Evolutionary conservation across 2,113 vertebrate genomes (phyloP).

Genomic region (Cariama cristata): DNA sequence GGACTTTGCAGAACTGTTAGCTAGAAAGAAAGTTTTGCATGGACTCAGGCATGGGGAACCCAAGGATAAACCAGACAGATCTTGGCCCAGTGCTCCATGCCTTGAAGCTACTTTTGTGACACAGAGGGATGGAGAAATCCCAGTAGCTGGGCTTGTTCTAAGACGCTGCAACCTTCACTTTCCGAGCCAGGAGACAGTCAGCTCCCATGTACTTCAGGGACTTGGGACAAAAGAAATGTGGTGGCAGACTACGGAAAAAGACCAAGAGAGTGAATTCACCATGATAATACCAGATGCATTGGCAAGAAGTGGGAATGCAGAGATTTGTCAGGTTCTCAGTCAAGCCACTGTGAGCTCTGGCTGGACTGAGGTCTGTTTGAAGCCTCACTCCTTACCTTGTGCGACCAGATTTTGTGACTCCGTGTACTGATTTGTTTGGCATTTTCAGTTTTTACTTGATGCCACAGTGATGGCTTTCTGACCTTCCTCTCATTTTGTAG

Average conservation of each 20-base stretch:
- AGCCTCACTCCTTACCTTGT: not conserved
- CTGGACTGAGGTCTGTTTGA: not conserved
- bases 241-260: not conserved
- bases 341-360: not conserved
- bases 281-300: not conserved
- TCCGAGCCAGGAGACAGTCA: not conserved
- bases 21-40: not conserved
- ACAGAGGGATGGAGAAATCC: not conserved
- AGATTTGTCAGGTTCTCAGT: not conserved
- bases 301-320: not conserved
- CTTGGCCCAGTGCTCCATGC: not conserved
- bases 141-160: not conserved
- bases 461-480: not conserved
- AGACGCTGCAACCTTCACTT: not conserved
- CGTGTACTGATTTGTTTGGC: not conserved
- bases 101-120: not conserved
- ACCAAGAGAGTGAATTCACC: not conserved
- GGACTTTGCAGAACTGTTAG: not conserved
- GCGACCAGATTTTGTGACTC: not conserved
- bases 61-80: not conserved
- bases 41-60: not conserved
- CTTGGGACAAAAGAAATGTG: not conserved
- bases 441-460: not conserved
- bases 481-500: not conserved
- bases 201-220: not conserved